Evolutionary conservation across 2,888 invertebrate genomes (phyloP).

Genomic region (Neoaliturus tenellus): DNA sequence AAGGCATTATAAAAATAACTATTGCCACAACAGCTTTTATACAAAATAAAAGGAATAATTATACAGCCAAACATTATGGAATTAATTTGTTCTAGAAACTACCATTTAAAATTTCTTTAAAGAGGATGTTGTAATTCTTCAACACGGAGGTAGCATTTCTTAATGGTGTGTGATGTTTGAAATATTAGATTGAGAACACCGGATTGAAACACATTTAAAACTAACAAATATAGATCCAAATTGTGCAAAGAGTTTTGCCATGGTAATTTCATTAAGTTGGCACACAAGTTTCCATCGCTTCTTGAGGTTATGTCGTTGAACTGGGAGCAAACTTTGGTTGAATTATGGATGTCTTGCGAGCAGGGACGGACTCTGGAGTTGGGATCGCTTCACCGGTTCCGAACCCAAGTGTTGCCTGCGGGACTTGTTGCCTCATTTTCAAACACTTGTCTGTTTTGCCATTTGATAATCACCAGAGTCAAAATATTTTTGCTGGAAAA

Average conservation of each 20-base stretch:
- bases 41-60: not conserved
- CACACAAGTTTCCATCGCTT: not conserved
- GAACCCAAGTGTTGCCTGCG: slow-evolving; percentile 66
- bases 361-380: slow-evolving; percentile 96
- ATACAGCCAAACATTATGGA: too few relatives aligned
- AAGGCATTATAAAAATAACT: not conserved
- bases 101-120: not conserved
- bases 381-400: slow-evolving; percentile 96
- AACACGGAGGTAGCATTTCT: too few relatives aligned
- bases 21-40: not conserved
- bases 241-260: slow-evolving; percentile 21
- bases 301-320: slow-evolving; percentile 61
- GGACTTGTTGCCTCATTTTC: slow-evolving; percentile 53
- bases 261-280: not conserved
- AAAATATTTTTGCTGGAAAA: slow-evolving; percentile 96
- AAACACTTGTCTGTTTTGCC: slow-evolving; percentile 88
- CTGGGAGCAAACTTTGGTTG: slow-evolving; percentile 78
- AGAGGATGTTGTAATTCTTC: not conserved
- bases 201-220: not conserved
- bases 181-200: not conserved
- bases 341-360: slow-evolving; percentile 94
- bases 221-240: not conserved
- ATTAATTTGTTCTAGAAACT: not conserved
- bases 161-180: not conserved
- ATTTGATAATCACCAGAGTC: slow-evolving; percentile 99